Conservation (phyloP, 2,888 invertebrate genomes). For the Petrolisthes manimaculis region DNA sequence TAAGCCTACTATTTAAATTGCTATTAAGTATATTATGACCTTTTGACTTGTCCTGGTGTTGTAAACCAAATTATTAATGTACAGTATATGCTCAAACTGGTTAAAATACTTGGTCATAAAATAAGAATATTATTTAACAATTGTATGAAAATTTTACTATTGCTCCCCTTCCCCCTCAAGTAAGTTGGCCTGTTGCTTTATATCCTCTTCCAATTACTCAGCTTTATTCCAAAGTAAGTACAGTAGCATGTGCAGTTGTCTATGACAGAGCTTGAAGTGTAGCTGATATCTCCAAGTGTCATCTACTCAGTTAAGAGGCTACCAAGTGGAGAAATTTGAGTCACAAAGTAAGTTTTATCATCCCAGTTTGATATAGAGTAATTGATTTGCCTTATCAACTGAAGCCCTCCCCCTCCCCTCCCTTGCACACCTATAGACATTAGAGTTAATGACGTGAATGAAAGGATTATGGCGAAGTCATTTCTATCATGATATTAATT, state of each 20-base stretch:
- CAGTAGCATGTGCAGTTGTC: constrained; percentile 12
- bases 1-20: no score
- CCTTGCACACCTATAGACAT: background rate
- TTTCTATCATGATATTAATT: no score
- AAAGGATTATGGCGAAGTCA: no score
- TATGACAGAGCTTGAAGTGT: background rate
- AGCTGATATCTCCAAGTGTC: background rate
- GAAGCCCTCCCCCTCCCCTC: background rate
- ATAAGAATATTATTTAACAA: background rate
- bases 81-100: no score
- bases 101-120: no score
- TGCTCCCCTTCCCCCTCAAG: background rate
- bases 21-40: no score
- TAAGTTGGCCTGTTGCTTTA: constrained; percentile 9
- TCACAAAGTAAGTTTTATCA: background rate
- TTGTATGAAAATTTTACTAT: background rate
- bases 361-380: background rate
- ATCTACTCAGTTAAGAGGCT: background rate
- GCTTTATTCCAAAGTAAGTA: background rate
- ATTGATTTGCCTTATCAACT: no score
- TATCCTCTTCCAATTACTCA: background rate
- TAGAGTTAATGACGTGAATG: no score
- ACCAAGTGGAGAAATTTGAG: background rate
- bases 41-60: no score
- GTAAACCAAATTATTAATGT: no score